Conservation (phyloP, 2,888 invertebrate genomes). For the Chrysodeixis includens region DNA sequence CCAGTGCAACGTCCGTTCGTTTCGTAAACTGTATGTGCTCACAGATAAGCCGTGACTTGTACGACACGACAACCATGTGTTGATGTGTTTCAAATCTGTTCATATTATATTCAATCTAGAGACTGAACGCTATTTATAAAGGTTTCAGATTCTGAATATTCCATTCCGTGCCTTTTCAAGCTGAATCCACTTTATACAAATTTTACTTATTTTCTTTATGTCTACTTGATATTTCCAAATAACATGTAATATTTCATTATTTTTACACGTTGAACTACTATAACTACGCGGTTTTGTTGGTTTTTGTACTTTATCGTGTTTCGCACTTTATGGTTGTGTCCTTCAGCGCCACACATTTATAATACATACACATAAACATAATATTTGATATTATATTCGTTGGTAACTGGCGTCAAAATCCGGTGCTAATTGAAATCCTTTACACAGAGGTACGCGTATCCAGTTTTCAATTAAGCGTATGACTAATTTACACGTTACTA, state of each 20-base stretch:
- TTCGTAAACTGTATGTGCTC: slow-evolving; percentile 47
- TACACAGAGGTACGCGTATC: neutral
- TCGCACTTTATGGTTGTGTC: neutral
- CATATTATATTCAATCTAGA: neutral
- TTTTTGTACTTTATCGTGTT: neutral
- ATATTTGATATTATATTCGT: neutral
- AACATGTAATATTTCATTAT: too few species aligned
- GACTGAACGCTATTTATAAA: neutral
- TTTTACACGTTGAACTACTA: too few species aligned
- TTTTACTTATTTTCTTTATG: too few species aligned
- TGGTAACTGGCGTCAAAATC: slow-evolving; percentile 2
- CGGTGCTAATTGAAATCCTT: neutral
- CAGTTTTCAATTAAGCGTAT: slow-evolving; percentile 1
- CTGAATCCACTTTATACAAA: too few species aligned
- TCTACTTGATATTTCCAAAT: too few species aligned
- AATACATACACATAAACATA: neutral
- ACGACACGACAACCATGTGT: neutral
- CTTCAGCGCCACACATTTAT: neutral
- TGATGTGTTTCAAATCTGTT: neutral
- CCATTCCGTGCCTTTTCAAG: too few species aligned
- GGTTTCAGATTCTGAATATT: too few species aligned
- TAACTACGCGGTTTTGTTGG: too few species aligned
- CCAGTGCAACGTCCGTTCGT: slow-evolving; percentile 63
- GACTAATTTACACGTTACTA: slow-evolving; percentile 7
- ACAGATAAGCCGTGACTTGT: slow-evolving; percentile 41